Percentiles rank a stretch among this genome's conserved stretches.
Conservation (phyloP, 2,888 invertebrate species). For the Orthosia gracilis region DNA sequence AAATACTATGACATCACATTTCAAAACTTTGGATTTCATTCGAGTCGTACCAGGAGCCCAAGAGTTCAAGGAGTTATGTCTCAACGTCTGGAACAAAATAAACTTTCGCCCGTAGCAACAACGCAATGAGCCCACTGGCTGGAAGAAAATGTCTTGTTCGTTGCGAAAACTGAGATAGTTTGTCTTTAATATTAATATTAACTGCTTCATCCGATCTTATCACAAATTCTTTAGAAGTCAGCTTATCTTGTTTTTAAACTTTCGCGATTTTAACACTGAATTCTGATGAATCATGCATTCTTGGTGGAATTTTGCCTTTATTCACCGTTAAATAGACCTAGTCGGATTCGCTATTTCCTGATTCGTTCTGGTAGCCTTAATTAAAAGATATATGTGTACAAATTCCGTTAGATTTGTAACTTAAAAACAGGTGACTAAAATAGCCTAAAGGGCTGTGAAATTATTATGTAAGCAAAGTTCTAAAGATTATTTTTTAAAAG, state of each 20-base stretch:
- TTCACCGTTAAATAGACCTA: background rate
- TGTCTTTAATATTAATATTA: constrained; percentile 6
- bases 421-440: background rate
- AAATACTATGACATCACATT: background rate
- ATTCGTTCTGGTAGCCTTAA: background rate
- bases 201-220: constrained; percentile 25
- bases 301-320: background rate
- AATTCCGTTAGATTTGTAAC: background rate
- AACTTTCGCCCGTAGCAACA: constrained; percentile 23
- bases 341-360: too few relatives aligned
- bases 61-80: constrained; percentile 28
- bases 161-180: constrained; percentile 26
- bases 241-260: constrained; percentile 18
- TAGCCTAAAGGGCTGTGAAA: too few relatives aligned
- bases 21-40: background rate
- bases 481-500: too few relatives aligned
- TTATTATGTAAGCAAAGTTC: too few relatives aligned
- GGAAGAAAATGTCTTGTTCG: constrained; percentile 11
- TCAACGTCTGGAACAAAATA: constrained; percentile 27
- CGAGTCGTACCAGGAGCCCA: background rate
- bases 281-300: constrained; percentile 10
- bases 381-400: too few relatives aligned
- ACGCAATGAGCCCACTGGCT: background rate
- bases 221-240: constrained; percentile 8
- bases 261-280: constrained; percentile 6